A percentile compares a stretch with the other conserved stretches of the same genome.
Evolutionary conservation across 1,140 invertebrate species (phyloP).

Genomic region (Diploscapter pachys): DNA sequence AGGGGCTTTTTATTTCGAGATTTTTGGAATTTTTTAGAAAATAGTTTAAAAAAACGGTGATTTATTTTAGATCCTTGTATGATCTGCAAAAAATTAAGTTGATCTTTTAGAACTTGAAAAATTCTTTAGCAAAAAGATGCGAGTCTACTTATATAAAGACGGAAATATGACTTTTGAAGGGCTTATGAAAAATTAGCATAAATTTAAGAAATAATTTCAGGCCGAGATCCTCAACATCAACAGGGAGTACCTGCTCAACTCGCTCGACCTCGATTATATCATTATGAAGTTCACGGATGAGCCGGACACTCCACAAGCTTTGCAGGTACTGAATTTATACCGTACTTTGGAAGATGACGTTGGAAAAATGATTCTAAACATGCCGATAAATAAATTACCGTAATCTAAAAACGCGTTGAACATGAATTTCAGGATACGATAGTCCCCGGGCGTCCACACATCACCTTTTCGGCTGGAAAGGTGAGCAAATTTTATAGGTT

Average conservation of each 20-base stretch:
- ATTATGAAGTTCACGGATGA: slow-evolving; percentile 75
- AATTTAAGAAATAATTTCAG: slow-evolving; percentile 70
- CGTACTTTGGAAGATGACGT: too few relatives aligned
- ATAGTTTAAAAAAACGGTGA: too few relatives aligned
- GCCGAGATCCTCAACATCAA: slow-evolving; percentile 72
- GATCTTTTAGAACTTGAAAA: too few relatives aligned
- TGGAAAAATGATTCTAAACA: too few relatives aligned
- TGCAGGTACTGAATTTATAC: slow-evolving; percentile 48
- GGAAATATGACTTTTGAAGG: too few relatives aligned
- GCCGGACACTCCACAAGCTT: slow-evolving; percentile 73
- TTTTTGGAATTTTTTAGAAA: too few relatives aligned
- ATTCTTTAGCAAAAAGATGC: too few relatives aligned
- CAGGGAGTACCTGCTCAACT: slow-evolving; percentile 75
- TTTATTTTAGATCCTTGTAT: too few relatives aligned
- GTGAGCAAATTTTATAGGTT: slow-evolving; percentile 4
- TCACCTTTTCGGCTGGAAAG: slow-evolving; percentile 63
- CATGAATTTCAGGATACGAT: slow-evolving; percentile 86
- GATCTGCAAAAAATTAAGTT: too few relatives aligned
- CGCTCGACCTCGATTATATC: slow-evolving; percentile 79
- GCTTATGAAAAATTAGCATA: not conserved
- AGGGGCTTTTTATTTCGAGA: slow-evolving; percentile 9
- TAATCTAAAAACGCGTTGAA: slow-evolving; percentile 64
- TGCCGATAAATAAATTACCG: too few relatives aligned
- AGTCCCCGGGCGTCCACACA: slow-evolving; percentile 81
- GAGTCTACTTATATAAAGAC: too few relatives aligned